Evolutionary conservation across 2,113 vertebrate species (phyloP).

Genomic region (Sialia sialis): DNA sequence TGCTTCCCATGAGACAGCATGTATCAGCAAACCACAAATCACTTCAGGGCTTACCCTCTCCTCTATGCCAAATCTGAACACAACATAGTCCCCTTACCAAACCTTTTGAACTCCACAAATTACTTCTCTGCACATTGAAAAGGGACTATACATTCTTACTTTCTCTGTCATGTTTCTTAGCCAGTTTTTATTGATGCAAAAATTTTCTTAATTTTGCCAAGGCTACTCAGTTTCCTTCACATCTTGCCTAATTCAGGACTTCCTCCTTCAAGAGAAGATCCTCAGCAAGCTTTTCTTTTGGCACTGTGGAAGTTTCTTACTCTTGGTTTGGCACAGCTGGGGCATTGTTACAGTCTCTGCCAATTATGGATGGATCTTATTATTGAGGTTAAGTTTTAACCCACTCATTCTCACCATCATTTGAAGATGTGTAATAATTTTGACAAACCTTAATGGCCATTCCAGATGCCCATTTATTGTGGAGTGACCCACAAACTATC

Average conservation of each 20-base stretch:
- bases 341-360: not conserved
- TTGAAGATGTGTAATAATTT: constrained; percentile 18
- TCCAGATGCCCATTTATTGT: constrained; percentile 23
- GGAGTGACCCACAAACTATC: constrained; percentile 20
- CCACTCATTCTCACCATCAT: not conserved
- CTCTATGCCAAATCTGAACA: not conserved
- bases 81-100: not conserved
- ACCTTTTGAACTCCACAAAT: not conserved
- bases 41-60: not conserved
- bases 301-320: not conserved
- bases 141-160: not conserved
- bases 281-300: not conserved
- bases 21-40: not conserved
- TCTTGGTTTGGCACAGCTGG: constrained; percentile 23
- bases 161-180: not conserved
- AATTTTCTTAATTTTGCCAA: not conserved
- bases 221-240: not conserved
- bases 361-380: constrained; percentile 20
- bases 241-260: not conserved
- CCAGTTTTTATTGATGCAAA: not conserved
- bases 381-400: constrained; percentile 30
- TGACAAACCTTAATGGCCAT: constrained; percentile 20
- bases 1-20: not conserved
- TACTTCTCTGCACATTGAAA: not conserved
- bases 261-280: not conserved